Conservation (phyloP, 2,113 vertebrate species). For the Arvicanthis niloticus region DNA sequence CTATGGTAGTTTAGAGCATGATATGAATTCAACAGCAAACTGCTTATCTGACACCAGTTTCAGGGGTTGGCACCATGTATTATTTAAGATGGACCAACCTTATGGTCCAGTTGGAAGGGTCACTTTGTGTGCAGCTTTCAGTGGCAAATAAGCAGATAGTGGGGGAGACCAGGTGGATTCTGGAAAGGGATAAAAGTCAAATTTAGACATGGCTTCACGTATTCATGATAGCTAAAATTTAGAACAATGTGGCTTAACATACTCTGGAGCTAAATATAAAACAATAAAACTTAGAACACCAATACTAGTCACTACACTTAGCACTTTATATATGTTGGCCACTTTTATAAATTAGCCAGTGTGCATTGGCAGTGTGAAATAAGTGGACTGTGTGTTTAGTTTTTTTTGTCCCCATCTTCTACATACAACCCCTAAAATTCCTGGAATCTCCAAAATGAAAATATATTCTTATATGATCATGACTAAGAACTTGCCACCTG, state of each 20-base stretch:
- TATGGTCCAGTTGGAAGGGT: constrained; percentile 20
- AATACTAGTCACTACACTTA: not conserved
- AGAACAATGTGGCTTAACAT: not conserved
- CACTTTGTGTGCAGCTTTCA: constrained; percentile 11
- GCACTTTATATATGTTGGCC: not conserved
- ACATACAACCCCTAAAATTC: not conserved
- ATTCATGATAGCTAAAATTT: not conserved
- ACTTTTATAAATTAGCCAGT: not conserved
- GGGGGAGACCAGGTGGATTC: not conserved
- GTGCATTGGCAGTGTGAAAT: not conserved
- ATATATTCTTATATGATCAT: not conserved
- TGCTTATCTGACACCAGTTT: constrained; percentile 30
- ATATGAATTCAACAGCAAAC: not conserved
- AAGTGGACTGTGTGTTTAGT: not conserved
- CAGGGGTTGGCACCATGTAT: constrained; percentile 41
- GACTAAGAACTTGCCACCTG: not conserved
- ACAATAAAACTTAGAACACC: not conserved
- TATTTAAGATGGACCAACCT: constrained; percentile 40
- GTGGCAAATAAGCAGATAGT: not conserved
- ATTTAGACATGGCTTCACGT: not conserved
- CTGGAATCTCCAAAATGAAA: not conserved
- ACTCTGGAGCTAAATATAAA: not conserved
- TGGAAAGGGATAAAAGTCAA: not conserved
- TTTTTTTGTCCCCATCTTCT: not conserved
- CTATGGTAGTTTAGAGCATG: not conserved